phyloP scores from a whole-genome alignment of 2,888 invertebrate genomes.

The Omphaloscelis lunosa region DNA sequence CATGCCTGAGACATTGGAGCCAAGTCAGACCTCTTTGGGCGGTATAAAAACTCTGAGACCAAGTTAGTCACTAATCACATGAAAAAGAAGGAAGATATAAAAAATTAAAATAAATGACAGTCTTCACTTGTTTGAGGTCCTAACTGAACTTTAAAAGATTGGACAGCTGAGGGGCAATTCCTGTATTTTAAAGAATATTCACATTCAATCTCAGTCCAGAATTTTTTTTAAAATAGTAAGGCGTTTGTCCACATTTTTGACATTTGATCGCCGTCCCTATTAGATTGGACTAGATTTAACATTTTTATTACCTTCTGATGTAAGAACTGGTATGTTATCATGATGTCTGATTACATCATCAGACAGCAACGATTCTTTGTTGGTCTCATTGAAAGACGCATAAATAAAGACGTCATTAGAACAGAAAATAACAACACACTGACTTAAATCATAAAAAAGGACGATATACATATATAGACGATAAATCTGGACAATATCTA shows the following conservation, averaged over 20 bases:
- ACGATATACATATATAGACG: too few species aligned
- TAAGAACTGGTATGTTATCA: neutral
- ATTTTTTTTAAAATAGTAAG: too few species aligned
- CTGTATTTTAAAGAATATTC: neutral
- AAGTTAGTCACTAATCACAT: too few species aligned
- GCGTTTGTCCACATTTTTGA: neutral
- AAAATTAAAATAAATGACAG: neutral
- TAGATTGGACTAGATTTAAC: neutral
- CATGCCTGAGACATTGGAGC: too few species aligned
- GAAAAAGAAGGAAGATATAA: too few species aligned
- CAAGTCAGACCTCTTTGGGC: too few species aligned
- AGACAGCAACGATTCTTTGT: neutral
- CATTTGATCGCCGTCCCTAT: neutral
- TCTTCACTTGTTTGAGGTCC: neutral
- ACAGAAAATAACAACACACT: neutral
- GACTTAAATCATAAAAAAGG: neutral
- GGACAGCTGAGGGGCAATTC: neutral
- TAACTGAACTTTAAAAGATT: neutral
- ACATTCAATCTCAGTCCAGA: neutral
- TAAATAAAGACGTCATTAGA: neutral
- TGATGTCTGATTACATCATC: neutral
- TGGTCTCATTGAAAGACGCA: neutral
- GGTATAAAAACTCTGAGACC: too few species aligned
- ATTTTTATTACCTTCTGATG: neutral
- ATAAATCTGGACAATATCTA: too few species aligned